Evolutionary conservation across 2,797 vertebrate species (phyloP).

Genomic region (Decapterus maruadsi): DNA sequence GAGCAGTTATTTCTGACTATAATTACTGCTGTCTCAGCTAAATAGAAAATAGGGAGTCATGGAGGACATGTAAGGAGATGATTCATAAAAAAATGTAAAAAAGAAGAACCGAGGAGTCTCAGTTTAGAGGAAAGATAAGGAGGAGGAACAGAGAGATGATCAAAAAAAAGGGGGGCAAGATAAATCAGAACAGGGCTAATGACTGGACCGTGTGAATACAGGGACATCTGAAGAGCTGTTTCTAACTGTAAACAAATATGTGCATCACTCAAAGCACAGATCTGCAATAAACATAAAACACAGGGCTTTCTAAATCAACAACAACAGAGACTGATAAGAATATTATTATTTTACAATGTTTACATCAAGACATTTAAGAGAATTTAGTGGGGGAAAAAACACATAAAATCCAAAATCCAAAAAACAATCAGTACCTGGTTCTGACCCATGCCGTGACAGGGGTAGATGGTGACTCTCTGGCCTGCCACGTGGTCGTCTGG

Average conservation of each 20-base stretch:
- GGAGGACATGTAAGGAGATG: neutral
- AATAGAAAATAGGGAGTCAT: conserved; percentile 11
- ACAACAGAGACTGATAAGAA: no score
- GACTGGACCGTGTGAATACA: neutral
- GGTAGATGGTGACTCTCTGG: conserved; percentile 90
- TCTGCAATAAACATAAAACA: no score
- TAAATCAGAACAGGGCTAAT: neutral
- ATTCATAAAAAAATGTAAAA: neutral
- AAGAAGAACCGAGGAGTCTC: neutral
- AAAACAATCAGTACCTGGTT: conserved; percentile 90
- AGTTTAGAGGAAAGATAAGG: neutral
- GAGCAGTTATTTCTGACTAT: conserved; percentile 9
- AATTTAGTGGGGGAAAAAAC: neutral
- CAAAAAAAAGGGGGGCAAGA: neutral
- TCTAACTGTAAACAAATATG: conserved; percentile 12
- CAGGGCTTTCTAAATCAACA: no score
- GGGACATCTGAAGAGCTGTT: neutral
- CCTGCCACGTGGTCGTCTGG: conserved; percentile 87
- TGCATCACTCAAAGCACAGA: neutral
- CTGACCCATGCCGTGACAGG: conserved; percentile 96
- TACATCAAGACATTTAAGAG: neutral
- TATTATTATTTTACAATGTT: neutral
- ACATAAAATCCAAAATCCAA: neutral
- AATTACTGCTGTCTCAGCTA: conserved; percentile 10
- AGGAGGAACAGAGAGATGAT: neutral